Conservation (phyloP, 2,797 vertebrate species). For the Gorsachius magnificus region DNA sequence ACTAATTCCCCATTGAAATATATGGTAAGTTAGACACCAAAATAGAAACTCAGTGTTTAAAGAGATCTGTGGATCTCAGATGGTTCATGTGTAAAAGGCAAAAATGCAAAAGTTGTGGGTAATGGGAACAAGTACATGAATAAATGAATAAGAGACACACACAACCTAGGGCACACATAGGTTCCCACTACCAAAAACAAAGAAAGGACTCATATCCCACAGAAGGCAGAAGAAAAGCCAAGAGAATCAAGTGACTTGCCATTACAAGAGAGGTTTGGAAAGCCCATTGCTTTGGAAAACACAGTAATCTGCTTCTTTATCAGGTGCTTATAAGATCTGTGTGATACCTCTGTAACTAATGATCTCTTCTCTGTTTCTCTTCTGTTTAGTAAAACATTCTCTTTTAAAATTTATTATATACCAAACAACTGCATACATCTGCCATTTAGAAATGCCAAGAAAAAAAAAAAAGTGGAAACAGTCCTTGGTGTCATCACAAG, state of each 20-base stretch:
- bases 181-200: background rate
- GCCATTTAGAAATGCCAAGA: background rate
- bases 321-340: background rate
- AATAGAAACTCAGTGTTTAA: background rate
- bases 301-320: background rate
- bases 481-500: background rate
- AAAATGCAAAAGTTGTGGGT: background rate
- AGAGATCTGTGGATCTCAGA: background rate
- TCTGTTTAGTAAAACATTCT: background rate
- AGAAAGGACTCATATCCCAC: background rate
- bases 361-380: background rate
- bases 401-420: background rate
- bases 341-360: background rate
- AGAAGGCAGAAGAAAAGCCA: background rate
- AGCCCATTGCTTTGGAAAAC: background rate
- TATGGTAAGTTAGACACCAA: background rate
- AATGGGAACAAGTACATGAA: background rate
- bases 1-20: conserved; percentile 21
- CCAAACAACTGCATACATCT: background rate
- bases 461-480: background rate
- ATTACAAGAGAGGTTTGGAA: background rate
- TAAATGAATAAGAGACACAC: background rate
- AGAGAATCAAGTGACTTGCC: background rate
- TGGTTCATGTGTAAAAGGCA: background rate
- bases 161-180: background rate